A percentile compares a stretch with the other conserved stretches of the same genome.
Evolutionary conservation across 2,113 vertebrate species (phyloP).

Genomic region (Suricata suricatta): DNA sequence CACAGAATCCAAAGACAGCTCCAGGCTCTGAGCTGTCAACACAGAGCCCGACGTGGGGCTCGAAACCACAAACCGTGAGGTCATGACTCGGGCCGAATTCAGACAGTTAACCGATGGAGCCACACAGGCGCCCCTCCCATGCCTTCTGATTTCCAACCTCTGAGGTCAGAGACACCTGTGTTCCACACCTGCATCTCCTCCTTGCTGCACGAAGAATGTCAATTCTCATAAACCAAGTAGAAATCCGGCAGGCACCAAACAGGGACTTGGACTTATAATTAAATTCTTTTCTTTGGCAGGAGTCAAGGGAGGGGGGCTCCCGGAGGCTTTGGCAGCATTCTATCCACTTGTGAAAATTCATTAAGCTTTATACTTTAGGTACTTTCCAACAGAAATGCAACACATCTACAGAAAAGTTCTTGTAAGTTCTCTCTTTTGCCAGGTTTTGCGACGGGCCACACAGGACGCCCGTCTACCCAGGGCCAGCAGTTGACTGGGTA

Average conservation of each 20-base stretch:
- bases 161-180: neutral
- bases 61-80: too few species aligned
- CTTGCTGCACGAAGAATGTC: neutral
- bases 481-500: accelerated
- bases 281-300: neutral
- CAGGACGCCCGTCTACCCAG: accelerated
- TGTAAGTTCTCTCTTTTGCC: neutral
- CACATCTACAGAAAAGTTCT: neutral
- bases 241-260: neutral
- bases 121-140: too few species aligned
- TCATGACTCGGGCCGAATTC: too few species aligned
- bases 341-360: neutral
- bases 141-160: neutral
- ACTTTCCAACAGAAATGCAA: too few species aligned
- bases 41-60: too few species aligned
- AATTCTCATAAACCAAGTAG: neutral
- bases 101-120: too few species aligned
- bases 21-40: too few species aligned
- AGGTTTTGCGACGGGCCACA: accelerated
- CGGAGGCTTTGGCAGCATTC: neutral
- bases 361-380: neutral
- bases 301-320: neutral
- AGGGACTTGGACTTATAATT: neutral
- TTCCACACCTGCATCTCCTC: neutral
- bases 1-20: too few species aligned